Evolutionary conservation across 1,140 invertebrate genomes (phyloP), one percentile per base, ranked within the genome.

Genomic region (Acyrthosiphon pisum): DNA sequence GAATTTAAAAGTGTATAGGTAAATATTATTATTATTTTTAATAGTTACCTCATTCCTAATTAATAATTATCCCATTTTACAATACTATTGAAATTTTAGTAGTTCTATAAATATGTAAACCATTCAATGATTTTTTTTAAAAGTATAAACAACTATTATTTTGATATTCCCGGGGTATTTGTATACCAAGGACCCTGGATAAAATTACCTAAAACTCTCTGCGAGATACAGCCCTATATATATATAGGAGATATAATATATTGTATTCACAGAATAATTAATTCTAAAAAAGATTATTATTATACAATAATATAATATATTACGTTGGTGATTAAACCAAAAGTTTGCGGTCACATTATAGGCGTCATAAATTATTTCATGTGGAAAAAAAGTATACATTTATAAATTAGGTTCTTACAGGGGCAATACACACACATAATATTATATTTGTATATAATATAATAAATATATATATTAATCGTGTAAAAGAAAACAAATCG

Each of bases 401-500:
- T 76, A 76, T n/a, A 76, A 76, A 76, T 18, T n/a, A n/a, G 30
- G 60, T 68, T 83, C 6, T 9, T 83, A 41, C 41, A 30, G 37
- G 41, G 41, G 37, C 4, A 22, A 84, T 4, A 23, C 26, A 84
- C 8, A 26, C 9, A 44, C 23, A 84, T 84, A 44, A 44, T 81
- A 46, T 46, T 41, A 37, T 81, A 37, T 48, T 20, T 53, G 23
- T 41, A 41, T 41, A 83, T 76, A 46, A 44, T 22, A 84, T 84
- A 84, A 44, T 37, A 18, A 7, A 81, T 81, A 81, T 46, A 50
- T 50, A 37, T 37, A 81, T 68, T 68, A 76, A 76, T 26, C 9
- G 35, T 89, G 53, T 53, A n/a, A 53, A 89, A 89, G 46, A 53
- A 53, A 89, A 89, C 48, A 89, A 89, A 87, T 87, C 18, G 87